Conservation (phyloP, 2,888 invertebrate species). For the Copidosoma aretas region DNA sequence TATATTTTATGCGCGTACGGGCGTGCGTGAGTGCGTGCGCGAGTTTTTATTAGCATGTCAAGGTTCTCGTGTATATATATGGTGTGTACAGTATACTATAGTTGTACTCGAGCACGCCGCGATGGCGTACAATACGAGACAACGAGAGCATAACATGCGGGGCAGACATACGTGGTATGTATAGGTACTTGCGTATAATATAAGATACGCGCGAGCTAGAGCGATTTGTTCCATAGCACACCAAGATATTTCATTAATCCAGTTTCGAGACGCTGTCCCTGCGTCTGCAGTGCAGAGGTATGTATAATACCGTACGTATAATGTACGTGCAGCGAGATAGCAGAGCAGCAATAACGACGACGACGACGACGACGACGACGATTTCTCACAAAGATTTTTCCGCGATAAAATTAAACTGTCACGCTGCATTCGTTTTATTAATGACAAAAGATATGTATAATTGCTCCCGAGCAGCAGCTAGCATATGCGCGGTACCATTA, state of each 20-base stretch:
- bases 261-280: slow-evolving; percentile 17
- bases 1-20: too few relatives aligned
- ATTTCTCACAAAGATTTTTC: slow-evolving; percentile 20
- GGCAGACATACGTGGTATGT: background rate
- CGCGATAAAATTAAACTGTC: slow-evolving; percentile 32
- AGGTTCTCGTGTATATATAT: too few relatives aligned
- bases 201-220: background rate
- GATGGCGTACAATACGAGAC: background rate
- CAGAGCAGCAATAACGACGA: slow-evolving; percentile 13
- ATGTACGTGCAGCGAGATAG: too few relatives aligned
- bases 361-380: background rate
- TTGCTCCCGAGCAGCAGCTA: slow-evolving; percentile 13
- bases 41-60: too few relatives aligned
- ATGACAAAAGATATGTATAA: slow-evolving; percentile 30
- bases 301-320: background rate
- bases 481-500: background rate
- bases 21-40: too few relatives aligned
- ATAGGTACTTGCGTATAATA: background rate
- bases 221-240: background rate
- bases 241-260: slow-evolving; percentile 28
- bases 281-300: background rate
- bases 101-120: background rate
- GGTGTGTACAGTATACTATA: too few relatives aligned
- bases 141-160: background rate
- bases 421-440: slow-evolving; percentile 22